Base-by-base conservation (phyloP, 1,140 invertebrate species). In the Bombus pyrosoma region DNA sequence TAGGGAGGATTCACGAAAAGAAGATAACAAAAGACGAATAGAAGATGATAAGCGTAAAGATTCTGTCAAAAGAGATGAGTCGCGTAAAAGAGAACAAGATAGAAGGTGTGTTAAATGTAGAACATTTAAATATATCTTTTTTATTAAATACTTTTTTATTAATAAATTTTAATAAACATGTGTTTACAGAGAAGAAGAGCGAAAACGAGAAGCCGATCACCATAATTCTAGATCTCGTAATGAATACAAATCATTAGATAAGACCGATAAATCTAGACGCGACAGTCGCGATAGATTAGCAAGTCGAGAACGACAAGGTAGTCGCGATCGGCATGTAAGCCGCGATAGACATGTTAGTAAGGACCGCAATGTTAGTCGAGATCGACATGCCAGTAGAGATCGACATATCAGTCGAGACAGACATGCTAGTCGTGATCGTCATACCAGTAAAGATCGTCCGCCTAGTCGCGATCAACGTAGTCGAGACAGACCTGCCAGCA, bases 1-100 rank as follows among this genome's bases (percentile, higher is more conserved):
- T 2, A 93, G 93, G 93, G 94, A 95, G 89, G 94, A 96, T 86
- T 83, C 78, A 88, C 91, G 92, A 93, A 95, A 92, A 81, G 95
- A 94, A 34, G 93, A 95, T 57, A 91, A 85, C 83, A 93, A 91
- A 43, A 95, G 92, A 80, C 93, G 93, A 78, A 79, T 88, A 32
- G 94, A 95, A 41, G 93, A 93, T 22, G 93, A 94, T 15, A 95
- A 88, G 39, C 88, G 87, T 83, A 92, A 93, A 75, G 93, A 95
- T 71, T 59, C 86, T 57, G 47, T 73, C 18, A 94, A 91, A 84
- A 91, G 89, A 57, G 94, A 95, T 34, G 94, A 95, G 47, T 83
- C 80, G 2, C 91, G 93, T 28, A 94, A 93, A 87, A 93, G 92
- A 87, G 93, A 95, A 81, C 91, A 93, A 53, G 95, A 95, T 28